Base-by-base conservation (phyloP, 2,113 vertebrate species). In the Pterocles gutturalis region DNA sequence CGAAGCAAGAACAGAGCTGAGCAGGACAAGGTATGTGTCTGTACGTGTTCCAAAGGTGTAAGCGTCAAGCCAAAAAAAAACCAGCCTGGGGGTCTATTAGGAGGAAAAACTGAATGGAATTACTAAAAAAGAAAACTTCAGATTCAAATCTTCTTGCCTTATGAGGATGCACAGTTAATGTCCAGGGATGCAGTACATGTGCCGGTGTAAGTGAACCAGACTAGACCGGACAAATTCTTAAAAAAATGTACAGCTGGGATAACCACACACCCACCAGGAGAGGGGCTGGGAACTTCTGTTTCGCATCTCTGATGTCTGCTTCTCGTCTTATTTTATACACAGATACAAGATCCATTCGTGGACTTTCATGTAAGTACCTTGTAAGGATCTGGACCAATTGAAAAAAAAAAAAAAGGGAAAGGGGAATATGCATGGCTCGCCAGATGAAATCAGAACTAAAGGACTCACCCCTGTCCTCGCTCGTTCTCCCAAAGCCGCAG, bases 31-130 rank as follows among this genome's bases (percentile, higher is more conserved):
- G 87, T 65, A 17, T 7, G 9, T 9, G 71, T 46, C 72, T n/a
- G 1, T 9, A 9, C 9, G 77, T 51, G 89, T 72, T 91, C 54
- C 89, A 95, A 82, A 92, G 80, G 70, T 87, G 91, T 51, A 96
- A 94, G 79, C 83, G 95, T 67, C 82, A 83, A 89, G 95, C 85
- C 77, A 73, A 11, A 95, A 28, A 17, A 49, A 87, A 92, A 78
- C 0, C 88, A 95, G 81, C 73, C 72, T 19, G 76, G 81, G 78
- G 54, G 53, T 76, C 53, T 71, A 61, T 93, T 65, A 89, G 69
- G 45, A 84, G 57, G 61, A 62, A 71, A 95, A 92, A 87, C 8
- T 36, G 64, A 84, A 89, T 65, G 41, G 65, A 93, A 82, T 76
- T 36, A 82, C 69, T 17, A 25, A 76, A 88, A 66, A 62, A 55